Conservation (phyloP, 2,113 vertebrate genomes). For the Nerophis ophidion region DNA sequence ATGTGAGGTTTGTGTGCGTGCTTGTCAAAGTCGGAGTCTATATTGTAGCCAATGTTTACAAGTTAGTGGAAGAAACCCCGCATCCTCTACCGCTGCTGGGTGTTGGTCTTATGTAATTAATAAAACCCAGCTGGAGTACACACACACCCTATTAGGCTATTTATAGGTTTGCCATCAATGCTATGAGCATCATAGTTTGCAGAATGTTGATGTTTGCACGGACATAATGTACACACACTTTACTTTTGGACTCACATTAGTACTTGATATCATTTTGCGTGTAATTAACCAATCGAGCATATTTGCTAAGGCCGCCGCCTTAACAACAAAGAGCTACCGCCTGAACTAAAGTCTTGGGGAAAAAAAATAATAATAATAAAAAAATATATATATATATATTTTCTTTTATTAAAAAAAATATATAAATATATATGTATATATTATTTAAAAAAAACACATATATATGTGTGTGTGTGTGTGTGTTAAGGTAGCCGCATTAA, state of each 20-base stretch:
- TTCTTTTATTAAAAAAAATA: too few relatives aligned
- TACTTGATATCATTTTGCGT: too few relatives aligned
- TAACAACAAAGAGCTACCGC: too few relatives aligned
- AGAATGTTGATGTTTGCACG: constrained; percentile 23
- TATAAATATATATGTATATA: too few relatives aligned
- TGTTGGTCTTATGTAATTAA: constrained; percentile 10
- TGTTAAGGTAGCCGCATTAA: too few relatives aligned
- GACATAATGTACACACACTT: constrained; percentile 19
- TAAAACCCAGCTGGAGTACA: constrained; percentile 19
- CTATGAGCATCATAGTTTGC: constrained; percentile 31
- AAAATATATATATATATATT: too few relatives aligned
- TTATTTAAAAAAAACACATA: too few relatives aligned
- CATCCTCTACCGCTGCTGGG: constrained; percentile 1
- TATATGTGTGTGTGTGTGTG: too few relatives aligned
- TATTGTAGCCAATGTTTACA: constrained; percentile 20
- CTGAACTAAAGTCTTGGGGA: too few relatives aligned
- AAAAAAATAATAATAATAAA: too few relatives aligned
- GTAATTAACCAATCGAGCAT: too few relatives aligned
- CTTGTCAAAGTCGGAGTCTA: constrained; percentile 18
- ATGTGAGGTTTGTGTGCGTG: background rate
- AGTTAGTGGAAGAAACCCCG: constrained; percentile 1
- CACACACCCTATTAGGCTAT: constrained; percentile 1
- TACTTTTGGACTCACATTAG: constrained; percentile 48
- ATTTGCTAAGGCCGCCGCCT: too few relatives aligned
- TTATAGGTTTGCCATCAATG: constrained; percentile 19